These are phyloP conservation scores for Sminthurinus aureus DNA, from an alignment of 2,888 invertebrate genomes.

Conservation along the genomic window DNA sequence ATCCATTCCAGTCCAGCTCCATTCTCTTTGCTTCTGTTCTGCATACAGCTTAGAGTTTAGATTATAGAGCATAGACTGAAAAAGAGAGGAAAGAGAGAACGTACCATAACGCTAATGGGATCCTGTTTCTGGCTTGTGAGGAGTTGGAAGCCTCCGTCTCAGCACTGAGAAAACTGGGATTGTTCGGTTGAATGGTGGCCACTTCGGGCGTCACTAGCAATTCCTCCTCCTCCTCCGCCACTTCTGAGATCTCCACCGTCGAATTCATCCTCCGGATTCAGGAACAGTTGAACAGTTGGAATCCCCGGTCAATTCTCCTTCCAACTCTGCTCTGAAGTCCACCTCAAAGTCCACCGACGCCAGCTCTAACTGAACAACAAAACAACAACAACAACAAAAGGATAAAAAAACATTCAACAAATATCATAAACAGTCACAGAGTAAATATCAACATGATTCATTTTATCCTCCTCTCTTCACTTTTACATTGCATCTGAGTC, in stretches of 20 bases:
- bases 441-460: not conserved
- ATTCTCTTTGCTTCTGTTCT: no score
- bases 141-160: constrained; percentile 21
- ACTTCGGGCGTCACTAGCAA: constrained; percentile 36
- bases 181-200: constrained; percentile 17
- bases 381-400: constrained; percentile 15
- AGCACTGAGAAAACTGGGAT: constrained; percentile 21
- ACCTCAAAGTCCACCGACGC: not conserved
- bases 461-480: not conserved
- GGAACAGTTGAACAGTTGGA: not conserved
- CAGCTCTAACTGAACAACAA: not conserved
- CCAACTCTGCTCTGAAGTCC: not conserved
- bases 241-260: constrained; percentile 27
- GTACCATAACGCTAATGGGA: constrained; percentile 57
- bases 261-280: constrained; percentile 28
- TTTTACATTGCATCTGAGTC: no score
- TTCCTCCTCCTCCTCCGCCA: constrained; percentile 22
- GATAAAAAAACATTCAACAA: not conserved
- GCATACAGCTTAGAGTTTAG: no score
- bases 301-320: not conserved
- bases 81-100: no score
- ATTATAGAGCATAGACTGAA: no score
- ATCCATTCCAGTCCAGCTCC: no score
- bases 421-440: not conserved
- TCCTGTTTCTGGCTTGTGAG: constrained; percentile 47